These are phyloP conservation scores for Trichonephila inaurata DNA, from an alignment of 1,140 invertebrate species.

Conservation along the genomic window DNA sequence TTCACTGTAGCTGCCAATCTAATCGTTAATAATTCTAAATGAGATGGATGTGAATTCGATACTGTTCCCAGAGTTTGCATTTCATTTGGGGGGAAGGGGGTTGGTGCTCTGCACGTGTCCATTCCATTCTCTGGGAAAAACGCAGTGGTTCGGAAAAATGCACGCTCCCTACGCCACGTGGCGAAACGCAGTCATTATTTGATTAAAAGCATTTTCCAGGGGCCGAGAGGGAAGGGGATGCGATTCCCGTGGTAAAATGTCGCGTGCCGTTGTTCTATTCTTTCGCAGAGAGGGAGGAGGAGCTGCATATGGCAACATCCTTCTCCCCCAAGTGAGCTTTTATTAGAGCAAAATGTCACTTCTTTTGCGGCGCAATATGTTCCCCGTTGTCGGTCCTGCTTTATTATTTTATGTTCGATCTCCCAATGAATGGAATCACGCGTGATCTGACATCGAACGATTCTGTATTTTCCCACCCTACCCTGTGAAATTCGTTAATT, in stretches of 20 bases:
- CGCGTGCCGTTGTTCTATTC: constrained; percentile 48
- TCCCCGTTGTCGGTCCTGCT: neutral
- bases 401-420: constrained; percentile 8
- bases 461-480: too few species aligned
- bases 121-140: constrained; percentile 8
- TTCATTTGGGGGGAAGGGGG: neutral
- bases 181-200: neutral
- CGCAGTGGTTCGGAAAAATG: neutral
- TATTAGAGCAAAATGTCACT: constrained; percentile 27
- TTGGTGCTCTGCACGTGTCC: neutral
- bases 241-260: constrained; percentile 49
- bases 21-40: neutral
- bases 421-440: neutral
- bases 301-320: neutral
- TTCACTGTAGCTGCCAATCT: neutral
- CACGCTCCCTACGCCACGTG: neutral
- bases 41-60: constrained; percentile 18
- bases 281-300: neutral
- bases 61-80: constrained; percentile 17
- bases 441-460: neutral
- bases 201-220: constrained; percentile 26
- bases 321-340: neutral
- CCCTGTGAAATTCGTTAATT: neutral
- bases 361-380: constrained; percentile 40
- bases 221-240: neutral